Evolutionary conservation across 2,797 vertebrate species (phyloP), one percentile per base, ranked within the genome.

Genomic region (Crocidura indochinensis): DNA sequence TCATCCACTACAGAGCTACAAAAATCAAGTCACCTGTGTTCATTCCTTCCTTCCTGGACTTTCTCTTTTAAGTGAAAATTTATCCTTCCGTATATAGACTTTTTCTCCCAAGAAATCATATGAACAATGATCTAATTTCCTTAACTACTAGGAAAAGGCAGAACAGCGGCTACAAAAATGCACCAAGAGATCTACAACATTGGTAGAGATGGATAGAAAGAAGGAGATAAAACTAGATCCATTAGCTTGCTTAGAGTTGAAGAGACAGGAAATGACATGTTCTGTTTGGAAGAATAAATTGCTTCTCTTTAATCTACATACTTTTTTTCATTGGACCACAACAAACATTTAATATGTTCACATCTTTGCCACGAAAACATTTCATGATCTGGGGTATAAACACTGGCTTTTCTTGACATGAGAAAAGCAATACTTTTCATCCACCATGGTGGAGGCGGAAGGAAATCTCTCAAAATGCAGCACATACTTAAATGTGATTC

Each of bases 401-500:
- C 15, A 38, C 64, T 20, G 14, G 27, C 56, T 90, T 85, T 64
- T 71, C 67, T 69, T 85, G 8, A 22, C 53, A 74, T 4, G 31
- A 84, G 80, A 84, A 76, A 84, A 91, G 78, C 31, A 8, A 26
- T 56, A 64, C 60, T 92, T 84, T 88, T 49, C 44, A 15, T 29
- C 44, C 0, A 0, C 11, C 78, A 76, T 67, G 6, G 38, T 1
- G 1, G 27, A 46, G 24, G 27, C 17, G 89, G 67, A 91, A 84
- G 84, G 88, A 90, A 91, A 95, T 84, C 91, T 94, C 88, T 93
- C 85, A 87, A 78, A 53, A 74, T 2, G n/a, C 80, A 81, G 74
- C 51, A 24, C 69, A 80, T 15, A n/a, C 88, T 93, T 77, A 68
- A 27, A 38, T 24, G 49, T 87, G 90, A 84, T 22, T 92, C 85